Evolutionary conservation across 2,113 vertebrate species (phyloP).

Genomic region (Cephalopterus ornatus): DNA sequence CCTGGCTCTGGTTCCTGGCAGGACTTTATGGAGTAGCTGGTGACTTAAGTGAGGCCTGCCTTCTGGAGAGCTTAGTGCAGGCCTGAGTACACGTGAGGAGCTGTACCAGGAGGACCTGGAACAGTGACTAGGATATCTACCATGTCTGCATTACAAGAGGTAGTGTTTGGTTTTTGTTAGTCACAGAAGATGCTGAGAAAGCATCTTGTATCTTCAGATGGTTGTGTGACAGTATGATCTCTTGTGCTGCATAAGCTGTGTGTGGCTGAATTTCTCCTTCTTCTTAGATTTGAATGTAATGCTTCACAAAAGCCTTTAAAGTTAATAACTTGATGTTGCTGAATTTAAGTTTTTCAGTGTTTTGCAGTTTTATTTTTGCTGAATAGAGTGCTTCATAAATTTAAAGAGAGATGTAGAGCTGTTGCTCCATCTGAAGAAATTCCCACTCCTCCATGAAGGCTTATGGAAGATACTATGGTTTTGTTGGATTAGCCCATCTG

Average conservation of each 20-base stretch:
- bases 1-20: not conserved
- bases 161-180: not conserved
- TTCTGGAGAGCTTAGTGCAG: not conserved
- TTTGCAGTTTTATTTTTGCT: not conserved
- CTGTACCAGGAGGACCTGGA: not conserved
- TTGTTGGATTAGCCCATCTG: not conserved
- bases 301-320: not conserved
- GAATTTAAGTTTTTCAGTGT: not conserved
- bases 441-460: not conserved
- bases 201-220: not conserved
- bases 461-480: not conserved
- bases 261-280: not conserved
- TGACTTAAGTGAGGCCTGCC: not conserved
- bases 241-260: fast-evolving
- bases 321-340: not conserved
- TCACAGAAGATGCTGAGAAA: not conserved
- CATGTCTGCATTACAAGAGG: fast-evolving
- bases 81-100: fast-evolving
- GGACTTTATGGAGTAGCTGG: not conserved
- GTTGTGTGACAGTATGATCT: not conserved
- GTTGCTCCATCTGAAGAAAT: not conserved
- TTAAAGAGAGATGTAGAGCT: not conserved
- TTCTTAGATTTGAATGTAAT: not conserved
- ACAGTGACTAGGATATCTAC: fast-evolving
- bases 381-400: not conserved